Conservation (phyloP, 2,797 vertebrate species). For the Pterois miles region DNA sequence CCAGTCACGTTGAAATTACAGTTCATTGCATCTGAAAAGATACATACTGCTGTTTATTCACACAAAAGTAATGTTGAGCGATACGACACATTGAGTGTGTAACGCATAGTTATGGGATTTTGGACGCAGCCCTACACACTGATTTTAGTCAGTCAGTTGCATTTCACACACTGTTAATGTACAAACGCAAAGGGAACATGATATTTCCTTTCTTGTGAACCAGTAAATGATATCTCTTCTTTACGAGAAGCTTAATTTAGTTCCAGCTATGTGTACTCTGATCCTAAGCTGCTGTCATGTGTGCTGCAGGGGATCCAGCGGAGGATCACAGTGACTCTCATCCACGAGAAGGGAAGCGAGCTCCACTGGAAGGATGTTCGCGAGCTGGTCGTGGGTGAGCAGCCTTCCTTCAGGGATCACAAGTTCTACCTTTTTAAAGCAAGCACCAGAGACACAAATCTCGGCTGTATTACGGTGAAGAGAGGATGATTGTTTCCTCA, state of each 20-base stretch:
- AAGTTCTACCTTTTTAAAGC: neutral
- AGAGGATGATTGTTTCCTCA: neutral
- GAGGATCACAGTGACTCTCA: constrained; percentile 95
- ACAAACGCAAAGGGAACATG: neutral
- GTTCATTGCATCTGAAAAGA: too few species aligned
- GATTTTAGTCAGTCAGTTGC: neutral
- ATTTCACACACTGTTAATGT: neutral
- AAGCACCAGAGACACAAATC: neutral
- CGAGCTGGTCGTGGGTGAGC: constrained; percentile 97
- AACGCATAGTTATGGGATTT: too few species aligned
- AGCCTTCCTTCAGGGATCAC: neutral
- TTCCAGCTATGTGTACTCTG: neutral
- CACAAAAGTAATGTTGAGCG: too few species aligned
- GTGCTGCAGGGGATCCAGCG: constrained; percentile 93
- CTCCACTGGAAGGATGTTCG: constrained; percentile 98
- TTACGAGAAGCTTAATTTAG: constrained; percentile 1
- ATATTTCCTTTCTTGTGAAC: neutral
- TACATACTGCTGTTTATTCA: too few species aligned
- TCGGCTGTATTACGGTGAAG: neutral
- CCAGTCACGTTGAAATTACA: too few species aligned
- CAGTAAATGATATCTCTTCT: neutral
- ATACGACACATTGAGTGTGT: too few species aligned
- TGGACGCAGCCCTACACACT: accelerated
- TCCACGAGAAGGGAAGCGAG: constrained; percentile 97
- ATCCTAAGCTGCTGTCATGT: constrained; percentile 37